A percentile compares a stretch with the other conserved stretches of the same genome.
These are phyloP conservation scores for Bubo scandiacus DNA, from an alignment of 2,113 vertebrate species.

Conservation along the genomic window DNA sequence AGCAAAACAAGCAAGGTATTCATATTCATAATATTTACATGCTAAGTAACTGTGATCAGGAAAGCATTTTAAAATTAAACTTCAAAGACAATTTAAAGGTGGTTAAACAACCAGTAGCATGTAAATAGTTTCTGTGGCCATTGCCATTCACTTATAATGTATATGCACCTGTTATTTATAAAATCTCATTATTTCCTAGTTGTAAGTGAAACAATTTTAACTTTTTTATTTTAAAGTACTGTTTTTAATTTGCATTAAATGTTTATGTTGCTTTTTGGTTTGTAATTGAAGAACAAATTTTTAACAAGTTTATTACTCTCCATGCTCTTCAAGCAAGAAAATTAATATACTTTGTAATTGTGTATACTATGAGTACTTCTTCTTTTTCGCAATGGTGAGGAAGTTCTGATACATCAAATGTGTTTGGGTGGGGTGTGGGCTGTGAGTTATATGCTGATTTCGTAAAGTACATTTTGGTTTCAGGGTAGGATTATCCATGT, in stretches of 20 bases:
- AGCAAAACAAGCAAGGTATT: neutral
- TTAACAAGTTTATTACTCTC: neutral
- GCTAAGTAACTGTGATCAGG: neutral
- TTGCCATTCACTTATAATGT: neutral
- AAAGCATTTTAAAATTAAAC: neutral
- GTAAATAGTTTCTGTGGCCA: neutral
- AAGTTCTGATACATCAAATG: neutral
- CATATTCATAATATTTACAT: neutral
- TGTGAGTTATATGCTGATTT: neutral
- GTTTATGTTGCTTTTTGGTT: neutral
- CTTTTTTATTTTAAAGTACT: neutral
- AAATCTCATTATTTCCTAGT: neutral
- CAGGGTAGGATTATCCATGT: neutral
- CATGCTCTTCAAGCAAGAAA: neutral
- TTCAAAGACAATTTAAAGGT: neutral
- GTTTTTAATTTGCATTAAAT: neutral
- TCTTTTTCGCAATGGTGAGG: neutral
- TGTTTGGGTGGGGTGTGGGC: neutral
- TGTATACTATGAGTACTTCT: rapidly evolving
- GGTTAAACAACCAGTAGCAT: neutral
- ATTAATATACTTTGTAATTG: neutral
- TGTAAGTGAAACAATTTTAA: neutral
- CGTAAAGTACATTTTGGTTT: neutral
- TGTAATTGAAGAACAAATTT: neutral
- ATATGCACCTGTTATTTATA: neutral